Conservation (phyloP, 1,140 invertebrate species). For the Penaeus vannamei region DNA sequence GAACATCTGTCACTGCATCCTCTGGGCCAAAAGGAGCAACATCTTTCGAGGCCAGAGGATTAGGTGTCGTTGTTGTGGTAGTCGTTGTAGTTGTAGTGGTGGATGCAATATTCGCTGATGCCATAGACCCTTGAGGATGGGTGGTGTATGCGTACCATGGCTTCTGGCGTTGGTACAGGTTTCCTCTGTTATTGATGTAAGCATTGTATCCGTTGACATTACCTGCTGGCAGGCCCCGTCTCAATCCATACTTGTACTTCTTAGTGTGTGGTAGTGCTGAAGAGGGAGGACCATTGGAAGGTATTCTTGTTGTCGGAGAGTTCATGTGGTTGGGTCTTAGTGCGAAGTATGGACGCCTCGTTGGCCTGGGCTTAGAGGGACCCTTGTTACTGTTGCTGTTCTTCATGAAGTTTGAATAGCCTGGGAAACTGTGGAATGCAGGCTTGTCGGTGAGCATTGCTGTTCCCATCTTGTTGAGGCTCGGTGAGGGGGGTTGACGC, state of each 20-base stretch:
- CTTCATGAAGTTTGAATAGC: neutral
- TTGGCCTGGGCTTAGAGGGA: neutral
- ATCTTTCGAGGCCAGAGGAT: neutral
- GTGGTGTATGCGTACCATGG: constrained; percentile 56
- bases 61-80: constrained; percentile 23
- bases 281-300: neutral
- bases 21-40: constrained; percentile 59
- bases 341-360: neutral
- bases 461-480: constrained; percentile 33
- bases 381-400: neutral
- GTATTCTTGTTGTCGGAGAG: neutral
- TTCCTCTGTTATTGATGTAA: constrained; percentile 23
- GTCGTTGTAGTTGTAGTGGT: constrained; percentile 33
- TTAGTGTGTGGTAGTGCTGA: neutral
- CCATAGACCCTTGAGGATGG: neutral
- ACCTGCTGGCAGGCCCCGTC: constrained; percentile 63
- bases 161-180: constrained; percentile 40
- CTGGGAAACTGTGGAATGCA: neutral
- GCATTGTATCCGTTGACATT: constrained; percentile 52
- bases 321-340: neutral
- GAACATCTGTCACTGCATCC: constrained; percentile 58
- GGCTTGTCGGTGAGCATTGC: neutral
- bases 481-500: neutral
- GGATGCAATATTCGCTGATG: neutral
- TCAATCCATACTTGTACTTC: constrained; percentile 61